Base-by-base conservation (phyloP, 2,113 vertebrate species). In the Malaclemys terrapin region DNA sequence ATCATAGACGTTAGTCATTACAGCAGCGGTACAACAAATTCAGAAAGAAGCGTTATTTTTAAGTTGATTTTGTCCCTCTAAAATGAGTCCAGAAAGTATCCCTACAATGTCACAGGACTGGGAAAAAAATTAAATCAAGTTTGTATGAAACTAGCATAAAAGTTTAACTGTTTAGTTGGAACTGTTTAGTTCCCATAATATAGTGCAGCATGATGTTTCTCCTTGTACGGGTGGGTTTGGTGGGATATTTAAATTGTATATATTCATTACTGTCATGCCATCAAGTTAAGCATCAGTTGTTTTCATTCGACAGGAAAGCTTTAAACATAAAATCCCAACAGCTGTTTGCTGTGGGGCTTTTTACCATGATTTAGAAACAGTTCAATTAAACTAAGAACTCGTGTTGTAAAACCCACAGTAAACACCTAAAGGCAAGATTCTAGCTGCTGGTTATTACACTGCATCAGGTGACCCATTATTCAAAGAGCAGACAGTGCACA, bases 231-330 rank as follows among this genome's bases (percentile, higher is more conserved):
- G 90, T 95, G 95, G 88, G 96, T 93, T 84, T 95, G 95, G 95
- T 91, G 88, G 95, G 93, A 96, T 96, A 97, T 96, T 97, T 96
- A 96, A 93, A 59, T 96, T 95, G 96, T 96, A 80, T 91, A 95
- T 95, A 91, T 88, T 97, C 89, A 95, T 89, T 20, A 38, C 19
- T 96, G 97, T 96, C 96, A 95, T 90, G 50, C 87, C 91, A 93
- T 95, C 94, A 97, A 97, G 91, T 62, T 92, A 94, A 96, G 84
- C 96, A 97, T 93, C 85, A 80, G 95, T 84, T 92, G 89, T 88
- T 97, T 94, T 96, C 95, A 95, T 96, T 96, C 94, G 93, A 65
- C 65, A 93, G 94, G 95, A 96, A 94, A 94, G 89, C 79, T 93
- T 96, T 91, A 94, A 54, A 91, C 94, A 94, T 93, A 85, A 87